These are phyloP conservation scores for Eleginops maclovinus DNA, from an alignment of 2,113 vertebrate species.

Conservation along the genomic window DNA sequence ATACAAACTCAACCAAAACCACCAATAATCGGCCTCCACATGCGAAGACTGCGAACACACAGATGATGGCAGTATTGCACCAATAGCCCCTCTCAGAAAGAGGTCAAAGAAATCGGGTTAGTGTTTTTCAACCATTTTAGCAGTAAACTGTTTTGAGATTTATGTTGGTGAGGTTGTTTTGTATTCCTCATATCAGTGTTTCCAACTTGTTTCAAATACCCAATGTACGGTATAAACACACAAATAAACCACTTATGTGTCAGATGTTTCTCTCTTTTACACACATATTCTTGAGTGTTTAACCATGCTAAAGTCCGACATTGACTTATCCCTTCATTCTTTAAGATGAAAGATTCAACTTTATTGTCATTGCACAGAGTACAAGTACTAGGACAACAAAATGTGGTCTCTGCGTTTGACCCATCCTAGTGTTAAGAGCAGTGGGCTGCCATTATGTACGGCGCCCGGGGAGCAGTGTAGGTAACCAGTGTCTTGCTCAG, in stretches of 20 bases:
- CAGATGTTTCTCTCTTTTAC: neutral
- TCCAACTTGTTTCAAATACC: neutral
- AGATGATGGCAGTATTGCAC: slow-evolving; percentile 1
- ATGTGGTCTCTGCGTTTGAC: no score
- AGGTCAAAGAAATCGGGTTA: neutral
- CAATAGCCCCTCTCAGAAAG: neutral
- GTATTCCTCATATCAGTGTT: neutral
- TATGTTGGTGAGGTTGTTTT: neutral
- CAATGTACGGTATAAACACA: neutral
- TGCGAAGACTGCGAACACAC: neutral
- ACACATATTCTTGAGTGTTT: neutral
- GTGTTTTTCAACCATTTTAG: neutral
- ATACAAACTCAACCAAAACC: neutral
- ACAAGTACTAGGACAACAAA: no score
- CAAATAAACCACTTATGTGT: neutral
- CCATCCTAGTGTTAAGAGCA: no score
- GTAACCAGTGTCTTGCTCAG: no score
- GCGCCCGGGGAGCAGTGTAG: no score
- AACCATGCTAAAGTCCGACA: no score
- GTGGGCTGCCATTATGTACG: no score
- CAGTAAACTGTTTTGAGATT: neutral
- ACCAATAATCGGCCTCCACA: neutral
- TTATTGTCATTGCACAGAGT: no score
- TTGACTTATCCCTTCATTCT: neutral
- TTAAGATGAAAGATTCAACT: no score